Conservation (phyloP, 2,888 invertebrate genomes). For the Neoitamus cyanurus region DNA sequence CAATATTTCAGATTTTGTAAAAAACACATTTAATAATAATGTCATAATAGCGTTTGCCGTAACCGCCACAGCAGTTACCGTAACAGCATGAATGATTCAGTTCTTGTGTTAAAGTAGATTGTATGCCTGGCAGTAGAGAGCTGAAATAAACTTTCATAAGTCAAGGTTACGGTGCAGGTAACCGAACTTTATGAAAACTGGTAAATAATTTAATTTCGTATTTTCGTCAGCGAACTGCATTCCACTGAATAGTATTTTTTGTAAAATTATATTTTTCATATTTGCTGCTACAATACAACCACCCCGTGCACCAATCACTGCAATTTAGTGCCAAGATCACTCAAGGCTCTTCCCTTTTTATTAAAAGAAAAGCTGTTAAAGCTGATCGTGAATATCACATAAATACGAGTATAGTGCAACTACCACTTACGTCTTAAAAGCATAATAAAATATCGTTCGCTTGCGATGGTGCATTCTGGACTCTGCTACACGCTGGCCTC, state of each 20-base stretch:
- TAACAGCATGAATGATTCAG: no score
- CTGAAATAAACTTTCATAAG: no score
- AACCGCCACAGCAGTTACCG: no score
- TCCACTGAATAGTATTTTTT: not conserved
- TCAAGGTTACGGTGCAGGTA: no score
- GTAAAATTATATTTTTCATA: not conserved
- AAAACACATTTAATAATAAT: no score
- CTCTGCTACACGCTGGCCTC: not conserved
- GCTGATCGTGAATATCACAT: not conserved
- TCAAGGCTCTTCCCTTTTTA: not conserved
- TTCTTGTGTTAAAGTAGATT: no score
- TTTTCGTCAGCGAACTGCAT: not conserved
- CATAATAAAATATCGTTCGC: not conserved
- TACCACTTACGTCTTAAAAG: not conserved
- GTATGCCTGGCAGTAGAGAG: no score
- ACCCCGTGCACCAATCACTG: not conserved
- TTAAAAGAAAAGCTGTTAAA: not conserved
- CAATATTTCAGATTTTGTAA: no score
- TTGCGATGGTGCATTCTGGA: not conserved
- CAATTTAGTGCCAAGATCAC: not conserved
- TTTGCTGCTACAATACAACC: not conserved
- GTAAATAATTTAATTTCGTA: not conserved
- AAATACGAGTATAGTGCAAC: not conserved
- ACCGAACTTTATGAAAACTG: not conserved
- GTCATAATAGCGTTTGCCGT: no score